phyloP scores from a whole-genome alignment of 1,140 invertebrate genomes.

The Ips nitidus region DNA sequence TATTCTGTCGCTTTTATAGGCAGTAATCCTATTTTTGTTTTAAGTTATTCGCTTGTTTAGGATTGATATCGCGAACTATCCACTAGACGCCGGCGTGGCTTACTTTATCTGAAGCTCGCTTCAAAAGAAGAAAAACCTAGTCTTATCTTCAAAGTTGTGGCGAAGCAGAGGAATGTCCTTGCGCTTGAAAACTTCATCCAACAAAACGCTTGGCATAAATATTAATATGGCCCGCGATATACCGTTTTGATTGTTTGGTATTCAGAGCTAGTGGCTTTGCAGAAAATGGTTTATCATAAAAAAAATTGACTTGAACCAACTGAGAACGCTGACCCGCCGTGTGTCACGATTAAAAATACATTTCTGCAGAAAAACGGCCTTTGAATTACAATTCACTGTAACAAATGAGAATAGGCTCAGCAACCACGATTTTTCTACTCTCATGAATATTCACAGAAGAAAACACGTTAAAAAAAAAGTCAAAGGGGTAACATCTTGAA shows the following conservation, averaged over 20 bases:
- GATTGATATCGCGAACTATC: slow-evolving; percentile 28
- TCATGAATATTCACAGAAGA: slow-evolving; percentile 21
- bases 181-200: slow-evolving; percentile 8
- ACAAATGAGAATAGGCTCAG: no score
- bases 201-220: slow-evolving; percentile 22
- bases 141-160: not conserved
- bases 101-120: not conserved
- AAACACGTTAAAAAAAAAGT: slow-evolving; percentile 6
- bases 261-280: slow-evolving; percentile 14
- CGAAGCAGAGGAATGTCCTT: not conserved
- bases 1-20: slow-evolving; percentile 32
- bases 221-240: slow-evolving; percentile 22
- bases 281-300: slow-evolving; percentile 17
- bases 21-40: slow-evolving; percentile 32
- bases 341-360: slow-evolving; percentile 22
- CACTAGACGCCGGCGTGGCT: not conserved
- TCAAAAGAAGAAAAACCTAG: not conserved
- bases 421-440: no score
- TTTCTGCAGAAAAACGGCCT: slow-evolving; percentile 16
- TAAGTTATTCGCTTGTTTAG: slow-evolving; percentile 25
- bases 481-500: slow-evolving; percentile 21
- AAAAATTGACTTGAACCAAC: slow-evolving; percentile 13
- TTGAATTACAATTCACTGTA: slow-evolving; percentile 11
- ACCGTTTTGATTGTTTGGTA: slow-evolving; percentile 26
- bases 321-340: slow-evolving; percentile 9